Percentiles rank a stretch among this genome's conserved stretches.
phyloP scores from a whole-genome alignment of 2,113 vertebrate species.

The Hippocampus barbouri region DNA sequence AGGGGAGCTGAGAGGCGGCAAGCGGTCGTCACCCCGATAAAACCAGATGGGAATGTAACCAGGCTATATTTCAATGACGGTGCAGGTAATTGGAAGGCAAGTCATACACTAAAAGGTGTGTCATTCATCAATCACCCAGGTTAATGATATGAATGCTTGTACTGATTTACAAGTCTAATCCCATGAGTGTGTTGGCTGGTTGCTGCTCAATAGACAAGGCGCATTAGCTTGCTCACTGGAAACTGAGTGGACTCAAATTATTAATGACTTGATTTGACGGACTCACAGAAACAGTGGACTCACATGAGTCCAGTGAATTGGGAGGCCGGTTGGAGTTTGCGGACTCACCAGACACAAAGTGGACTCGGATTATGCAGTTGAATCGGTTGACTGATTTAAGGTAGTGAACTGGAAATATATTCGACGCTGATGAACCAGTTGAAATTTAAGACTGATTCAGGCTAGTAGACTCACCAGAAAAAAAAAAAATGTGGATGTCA shows the following conservation, averaged over 20 bases:
- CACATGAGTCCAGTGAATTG: neutral
- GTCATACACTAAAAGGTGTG: neutral
- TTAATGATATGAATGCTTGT: neutral
- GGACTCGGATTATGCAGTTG: neutral
- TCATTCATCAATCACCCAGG: neutral
- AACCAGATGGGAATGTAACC: slow-evolving; percentile 38
- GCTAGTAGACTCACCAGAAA: neutral
- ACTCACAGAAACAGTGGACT: neutral
- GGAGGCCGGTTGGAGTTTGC: neutral
- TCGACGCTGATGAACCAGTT: too few species aligned
- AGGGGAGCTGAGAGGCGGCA: slow-evolving; percentile 37
- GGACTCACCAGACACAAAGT: neutral
- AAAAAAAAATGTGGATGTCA: neutral
- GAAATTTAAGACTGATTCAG: neutral
- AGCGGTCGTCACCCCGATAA: slow-evolving; percentile 52
- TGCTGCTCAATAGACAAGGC: neutral
- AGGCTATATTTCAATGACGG: slow-evolving; percentile 43
- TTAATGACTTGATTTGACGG: neutral
- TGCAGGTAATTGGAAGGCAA: slow-evolving; percentile 41
- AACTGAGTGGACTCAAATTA: neutral
- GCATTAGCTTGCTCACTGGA: neutral
- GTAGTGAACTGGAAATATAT: neutral
- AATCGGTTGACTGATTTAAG: neutral
- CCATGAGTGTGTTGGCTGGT: neutral
- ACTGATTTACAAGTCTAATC: neutral